Evolutionary conservation across 2,888 invertebrate genomes (phyloP).

Genomic region (Philopedon plagiatum): DNA sequence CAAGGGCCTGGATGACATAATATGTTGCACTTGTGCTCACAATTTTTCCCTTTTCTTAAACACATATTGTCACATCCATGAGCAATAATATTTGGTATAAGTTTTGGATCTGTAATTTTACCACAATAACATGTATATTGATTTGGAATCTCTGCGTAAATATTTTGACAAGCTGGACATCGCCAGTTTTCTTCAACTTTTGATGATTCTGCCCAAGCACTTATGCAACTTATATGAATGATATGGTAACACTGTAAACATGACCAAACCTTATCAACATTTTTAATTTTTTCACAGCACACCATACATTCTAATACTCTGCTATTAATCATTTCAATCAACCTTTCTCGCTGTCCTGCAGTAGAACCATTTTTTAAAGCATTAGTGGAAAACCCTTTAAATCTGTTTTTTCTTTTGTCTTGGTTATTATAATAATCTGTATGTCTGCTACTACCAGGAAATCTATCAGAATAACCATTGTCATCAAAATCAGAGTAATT

Average conservation of each 20-base stretch:
- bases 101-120: constrained; percentile 81
- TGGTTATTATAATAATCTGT: background rate
- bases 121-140: constrained; percentile 95
- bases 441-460: background rate
- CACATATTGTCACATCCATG: constrained; percentile 95
- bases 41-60: constrained; percentile 72
- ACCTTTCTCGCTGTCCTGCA: constrained; percentile 85
- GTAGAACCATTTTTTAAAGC: constrained; percentile 4
- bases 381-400: background rate
- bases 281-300: constrained; percentile 90
- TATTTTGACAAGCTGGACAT: constrained; percentile 96
- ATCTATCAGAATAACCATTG: constrained; percentile 18
- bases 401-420: background rate
- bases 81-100: constrained; percentile 83
- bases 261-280: constrained; percentile 89
- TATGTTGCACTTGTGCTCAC: constrained; percentile 81
- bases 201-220: constrained; percentile 92
- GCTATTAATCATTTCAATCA: constrained; percentile 86
- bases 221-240: constrained; percentile 90
- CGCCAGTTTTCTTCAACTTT: constrained; percentile 88
- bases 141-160: constrained; percentile 79
- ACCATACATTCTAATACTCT: constrained; percentile 93
- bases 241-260: constrained; percentile 94
- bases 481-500: constrained; percentile 6
- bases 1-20: constrained; percentile 97